phyloP scores from a whole-genome alignment of 2,888 invertebrate genomes.

The Erpobdella octoculata region DNA sequence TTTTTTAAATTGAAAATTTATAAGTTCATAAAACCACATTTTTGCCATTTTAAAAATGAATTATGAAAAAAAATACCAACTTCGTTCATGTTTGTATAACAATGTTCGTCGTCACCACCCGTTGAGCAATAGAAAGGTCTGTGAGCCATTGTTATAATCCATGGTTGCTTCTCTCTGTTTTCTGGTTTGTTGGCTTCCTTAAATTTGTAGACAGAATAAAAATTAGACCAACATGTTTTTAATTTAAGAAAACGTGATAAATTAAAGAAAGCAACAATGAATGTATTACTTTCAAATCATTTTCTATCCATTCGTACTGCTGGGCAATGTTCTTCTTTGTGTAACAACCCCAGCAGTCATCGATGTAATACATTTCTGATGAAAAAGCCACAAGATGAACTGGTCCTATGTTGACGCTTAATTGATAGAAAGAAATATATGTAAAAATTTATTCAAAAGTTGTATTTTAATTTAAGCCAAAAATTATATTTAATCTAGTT shows the following conservation, averaged over 20 bases:
- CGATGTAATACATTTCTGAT: slow-evolving; percentile 85
- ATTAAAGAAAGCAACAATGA: too few relatives aligned
- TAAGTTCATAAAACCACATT: background rate
- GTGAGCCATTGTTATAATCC: slow-evolving; percentile 52
- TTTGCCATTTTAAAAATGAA: background rate
- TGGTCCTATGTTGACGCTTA: slow-evolving; percentile 51
- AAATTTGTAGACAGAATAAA: too few relatives aligned
- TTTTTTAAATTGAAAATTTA: background rate
- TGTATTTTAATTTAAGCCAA: background rate
- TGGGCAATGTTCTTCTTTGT: too few relatives aligned
- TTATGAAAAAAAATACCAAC: background rate
- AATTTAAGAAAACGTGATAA: too few relatives aligned
- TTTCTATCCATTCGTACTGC: slow-evolving; percentile 68
- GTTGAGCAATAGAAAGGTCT: slow-evolving; percentile 57
- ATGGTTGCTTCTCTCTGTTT: slow-evolving; percentile 48
- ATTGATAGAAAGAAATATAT: too few relatives aligned
- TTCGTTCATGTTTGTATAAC: slow-evolving; percentile 1
- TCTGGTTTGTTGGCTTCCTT: slow-evolving; percentile 36
- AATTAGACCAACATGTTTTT: too few relatives aligned
- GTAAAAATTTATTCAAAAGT: too few relatives aligned
- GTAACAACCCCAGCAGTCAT: slow-evolving; percentile 74
- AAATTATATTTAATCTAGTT: background rate
- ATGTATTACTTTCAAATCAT: slow-evolving; percentile 64
- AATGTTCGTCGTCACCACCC: slow-evolving; percentile 45
- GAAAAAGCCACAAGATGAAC: slow-evolving; percentile 72